Evolutionary conservation across 2,888 invertebrate genomes (phyloP).

Genomic region (Strigamia transsilvanica): DNA sequence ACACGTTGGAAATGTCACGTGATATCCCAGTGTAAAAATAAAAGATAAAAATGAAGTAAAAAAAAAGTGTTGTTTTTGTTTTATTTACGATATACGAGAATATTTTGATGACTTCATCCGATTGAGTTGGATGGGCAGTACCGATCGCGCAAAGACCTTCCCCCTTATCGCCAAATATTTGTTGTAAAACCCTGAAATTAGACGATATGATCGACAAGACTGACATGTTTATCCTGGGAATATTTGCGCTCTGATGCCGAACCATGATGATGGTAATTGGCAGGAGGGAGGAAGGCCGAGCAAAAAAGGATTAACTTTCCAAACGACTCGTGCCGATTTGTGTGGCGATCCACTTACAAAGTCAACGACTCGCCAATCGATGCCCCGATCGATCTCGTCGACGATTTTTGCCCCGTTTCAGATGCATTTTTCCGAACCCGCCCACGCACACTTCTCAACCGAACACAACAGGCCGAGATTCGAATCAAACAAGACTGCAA

Average conservation of each 20-base stretch:
- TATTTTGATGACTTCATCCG: slow-evolving; percentile 27
- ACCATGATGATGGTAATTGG: slow-evolving; percentile 31
- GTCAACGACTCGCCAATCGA: slow-evolving; percentile 38
- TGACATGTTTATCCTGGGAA: slow-evolving; percentile 38
- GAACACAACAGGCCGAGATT: background rate
- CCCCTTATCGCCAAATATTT: slow-evolving; percentile 31
- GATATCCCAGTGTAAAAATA: background rate
- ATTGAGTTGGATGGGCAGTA: slow-evolving; percentile 20
- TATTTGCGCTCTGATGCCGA: slow-evolving; percentile 12
- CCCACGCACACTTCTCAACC: slow-evolving; percentile 6
- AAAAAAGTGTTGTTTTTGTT: too few relatives aligned
- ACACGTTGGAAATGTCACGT: background rate
- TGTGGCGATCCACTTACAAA: slow-evolving; percentile 35
- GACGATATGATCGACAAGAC: slow-evolving; percentile 38
- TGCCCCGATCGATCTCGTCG: slow-evolving; percentile 29
- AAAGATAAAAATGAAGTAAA: background rate
- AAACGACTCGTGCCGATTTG: slow-evolving; percentile 33
- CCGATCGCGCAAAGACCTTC: background rate
- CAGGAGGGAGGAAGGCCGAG: background rate
- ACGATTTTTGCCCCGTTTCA: slow-evolving; percentile 7
- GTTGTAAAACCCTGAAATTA: slow-evolving; percentile 35
- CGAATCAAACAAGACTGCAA: background rate
- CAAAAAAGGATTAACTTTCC: slow-evolving; percentile 28
- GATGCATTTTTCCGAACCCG: slow-evolving; percentile 1
- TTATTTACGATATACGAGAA: background rate